Evolutionary conservation across 1,140 invertebrate genomes (phyloP), one percentile per base, ranked within the genome.

Genomic region (Pteromalus puparum): DNA sequence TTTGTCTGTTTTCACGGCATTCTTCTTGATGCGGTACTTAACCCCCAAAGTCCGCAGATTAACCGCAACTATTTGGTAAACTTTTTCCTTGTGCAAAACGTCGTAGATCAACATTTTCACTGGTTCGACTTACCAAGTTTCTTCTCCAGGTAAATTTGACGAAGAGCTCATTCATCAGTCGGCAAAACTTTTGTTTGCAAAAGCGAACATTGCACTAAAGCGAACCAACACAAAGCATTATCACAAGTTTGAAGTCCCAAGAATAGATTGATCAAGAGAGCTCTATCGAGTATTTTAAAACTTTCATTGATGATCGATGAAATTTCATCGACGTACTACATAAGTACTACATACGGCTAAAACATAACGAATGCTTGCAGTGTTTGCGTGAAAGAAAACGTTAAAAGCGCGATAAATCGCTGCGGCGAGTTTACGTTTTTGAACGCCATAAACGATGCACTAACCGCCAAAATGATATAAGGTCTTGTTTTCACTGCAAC

Each of bases 11-110:
- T 93, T 94, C 65, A 92, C 87, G 84, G 93, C 93, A 67, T 92
- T 94, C 87, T 95, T 95, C 87, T 95, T 95, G 65, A 94, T 90
- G 79, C 95, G 93, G 90, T 94, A 95, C 90, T 96, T 96, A 88
- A 96, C 93, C 42, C 95, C 95, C 6, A 94, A 93, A 87, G 92
- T 93, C 86, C 94, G 94, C 77, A 96, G 91, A 92, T 95, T 94
- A 82, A 93, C 92, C 24, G 94, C 90, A 61, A 95, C 93, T 85
- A 94, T 93, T 79, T 94, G 93, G 88, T 94, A 93, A 73, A 95
- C 93, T 92, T 95, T 95, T 83, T 95, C 94, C 86, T 95, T 95
- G 88, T 95, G 94, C 77, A 94, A 90, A 82, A 95, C 93, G 91
- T 95, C 95, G 89, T 94, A 95, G 90, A 95, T 94, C 89, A 95